phyloP scores from a whole-genome alignment of 2,888 invertebrate genomes.

The Rosalia funebris region DNA sequence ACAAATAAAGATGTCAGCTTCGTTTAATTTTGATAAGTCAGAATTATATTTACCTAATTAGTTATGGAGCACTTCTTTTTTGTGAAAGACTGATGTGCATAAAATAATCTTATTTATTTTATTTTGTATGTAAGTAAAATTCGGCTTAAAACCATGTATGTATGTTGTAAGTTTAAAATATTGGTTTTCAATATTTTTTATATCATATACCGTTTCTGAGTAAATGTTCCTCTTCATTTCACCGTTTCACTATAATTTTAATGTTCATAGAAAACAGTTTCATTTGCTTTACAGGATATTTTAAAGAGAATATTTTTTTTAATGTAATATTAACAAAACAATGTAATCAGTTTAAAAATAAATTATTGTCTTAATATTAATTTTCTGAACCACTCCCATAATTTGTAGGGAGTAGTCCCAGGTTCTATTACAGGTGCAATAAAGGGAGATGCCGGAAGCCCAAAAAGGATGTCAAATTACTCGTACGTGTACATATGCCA shows the following conservation, averaged over 20 bases:
- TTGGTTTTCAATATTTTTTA: slow-evolving; percentile 40
- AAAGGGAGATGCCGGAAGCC: no score
- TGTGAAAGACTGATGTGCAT: slow-evolving; percentile 51
- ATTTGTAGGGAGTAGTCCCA: no score
- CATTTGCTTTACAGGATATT: slow-evolving; percentile 36
- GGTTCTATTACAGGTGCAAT: no score
- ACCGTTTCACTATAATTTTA: slow-evolving; percentile 22
- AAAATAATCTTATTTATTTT: slow-evolving; percentile 29
- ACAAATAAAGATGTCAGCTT: slow-evolving; percentile 36
- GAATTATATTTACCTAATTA: slow-evolving; percentile 48
- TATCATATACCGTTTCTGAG: slow-evolving; percentile 32
- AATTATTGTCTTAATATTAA: slow-evolving; percentile 35
- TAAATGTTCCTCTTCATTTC: slow-evolving; percentile 27
- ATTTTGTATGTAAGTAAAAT: slow-evolving; percentile 28
- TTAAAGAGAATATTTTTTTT: slow-evolving; percentile 42
- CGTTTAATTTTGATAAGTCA: slow-evolving; percentile 46
- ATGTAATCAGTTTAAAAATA: slow-evolving; percentile 37
- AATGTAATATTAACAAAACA: slow-evolving; percentile 38
- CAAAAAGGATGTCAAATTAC: no score
- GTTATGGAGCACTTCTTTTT: slow-evolving; percentile 32
- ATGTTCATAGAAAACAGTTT: slow-evolving; percentile 26
- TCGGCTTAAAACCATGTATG: slow-evolving; percentile 35
- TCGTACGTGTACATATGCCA: no score
- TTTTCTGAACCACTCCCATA: no score
- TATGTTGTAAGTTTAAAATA: slow-evolving; percentile 39